Conservation (phyloP, 2,797 vertebrate genomes). For the Platyrinchus mystaceus region DNA sequence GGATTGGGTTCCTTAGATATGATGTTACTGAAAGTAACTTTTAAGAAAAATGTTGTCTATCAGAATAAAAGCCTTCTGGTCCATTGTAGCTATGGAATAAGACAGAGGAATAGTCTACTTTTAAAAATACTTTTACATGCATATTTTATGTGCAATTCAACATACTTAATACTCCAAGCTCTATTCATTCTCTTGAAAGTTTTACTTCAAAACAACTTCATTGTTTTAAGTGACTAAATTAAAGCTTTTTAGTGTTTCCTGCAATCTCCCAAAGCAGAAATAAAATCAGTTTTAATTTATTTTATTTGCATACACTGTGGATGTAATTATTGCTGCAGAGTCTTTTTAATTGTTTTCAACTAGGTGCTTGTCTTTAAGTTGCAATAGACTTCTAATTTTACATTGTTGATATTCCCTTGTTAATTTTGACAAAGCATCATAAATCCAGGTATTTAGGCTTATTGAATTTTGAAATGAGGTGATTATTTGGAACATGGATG, state of each 20-base stretch:
- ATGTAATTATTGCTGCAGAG: conserved; percentile 82
- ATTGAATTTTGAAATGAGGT: conserved; percentile 86
- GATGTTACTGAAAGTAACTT: not conserved
- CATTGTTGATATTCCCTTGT: conserved; percentile 77
- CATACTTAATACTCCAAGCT: conserved; percentile 31
- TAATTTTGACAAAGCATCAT: conserved; percentile 81
- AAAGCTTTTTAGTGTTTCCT: conserved; percentile 78
- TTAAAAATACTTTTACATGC: conserved; percentile 45
- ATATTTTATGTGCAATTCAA: conserved; percentile 59
- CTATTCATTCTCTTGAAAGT: conserved; percentile 75
- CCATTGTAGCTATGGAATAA: conserved; percentile 3
- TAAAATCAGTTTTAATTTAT: conserved; percentile 87
- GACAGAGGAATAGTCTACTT: not conserved
- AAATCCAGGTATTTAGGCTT: conserved; percentile 86
- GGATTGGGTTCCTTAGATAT: not conserved
- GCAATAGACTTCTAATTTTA: conserved; percentile 76
- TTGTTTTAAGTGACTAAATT: conserved; percentile 76
- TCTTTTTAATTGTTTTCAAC: conserved; percentile 84
- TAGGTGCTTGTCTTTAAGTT: conserved; percentile 81
- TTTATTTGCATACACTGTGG: conserved; percentile 84
- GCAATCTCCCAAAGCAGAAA: conserved; percentile 80
- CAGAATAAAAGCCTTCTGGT: conserved; percentile 10
- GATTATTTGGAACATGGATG: conserved; percentile 79
- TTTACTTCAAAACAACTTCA: conserved; percentile 75
- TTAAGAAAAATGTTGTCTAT: not conserved